Conservation (phyloP, 2,113 vertebrate genomes). For the Marcusenius ussheri region DNA sequence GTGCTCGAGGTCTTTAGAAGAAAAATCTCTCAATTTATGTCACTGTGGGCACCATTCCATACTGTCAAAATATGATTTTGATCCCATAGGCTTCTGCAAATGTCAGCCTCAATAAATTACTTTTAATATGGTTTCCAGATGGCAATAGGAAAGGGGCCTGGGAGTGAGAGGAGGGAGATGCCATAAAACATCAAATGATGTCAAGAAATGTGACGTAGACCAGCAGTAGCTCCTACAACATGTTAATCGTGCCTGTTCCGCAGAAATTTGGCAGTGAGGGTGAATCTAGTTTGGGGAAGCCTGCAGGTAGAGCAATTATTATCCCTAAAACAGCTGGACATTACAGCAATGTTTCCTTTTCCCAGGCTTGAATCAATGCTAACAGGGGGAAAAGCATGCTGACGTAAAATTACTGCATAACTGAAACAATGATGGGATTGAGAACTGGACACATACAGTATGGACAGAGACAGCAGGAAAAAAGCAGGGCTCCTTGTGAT, state of each 20-base stretch:
- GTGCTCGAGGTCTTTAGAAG: not conserved
- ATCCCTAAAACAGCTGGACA: not conserved
- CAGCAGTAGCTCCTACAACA: not conserved
- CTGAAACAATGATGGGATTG: not conserved
- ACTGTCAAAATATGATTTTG: not conserved
- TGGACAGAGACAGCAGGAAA: not conserved
- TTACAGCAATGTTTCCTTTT: not conserved
- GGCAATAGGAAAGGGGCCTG: not conserved
- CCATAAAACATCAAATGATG: not conserved
- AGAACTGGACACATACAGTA: not conserved
- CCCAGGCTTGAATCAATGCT: not conserved
- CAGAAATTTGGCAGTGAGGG: not conserved
- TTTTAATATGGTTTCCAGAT: not conserved
- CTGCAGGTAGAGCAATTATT: not conserved
- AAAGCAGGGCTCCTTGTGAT: not conserved
- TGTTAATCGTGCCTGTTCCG: not conserved
- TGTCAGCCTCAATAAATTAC: not conserved
- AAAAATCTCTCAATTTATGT: too few relatives aligned
- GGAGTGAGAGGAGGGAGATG: not conserved
- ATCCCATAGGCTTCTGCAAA: not conserved
- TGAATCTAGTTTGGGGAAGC: not conserved
- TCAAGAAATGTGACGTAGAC: not conserved
- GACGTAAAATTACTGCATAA: not conserved
- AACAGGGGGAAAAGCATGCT: not conserved
- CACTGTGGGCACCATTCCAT: not conserved